Evolutionary conservation across 35 echinoderm and acorn worm genomes (phyloP).

Genomic region (Diadema setosum): DNA sequence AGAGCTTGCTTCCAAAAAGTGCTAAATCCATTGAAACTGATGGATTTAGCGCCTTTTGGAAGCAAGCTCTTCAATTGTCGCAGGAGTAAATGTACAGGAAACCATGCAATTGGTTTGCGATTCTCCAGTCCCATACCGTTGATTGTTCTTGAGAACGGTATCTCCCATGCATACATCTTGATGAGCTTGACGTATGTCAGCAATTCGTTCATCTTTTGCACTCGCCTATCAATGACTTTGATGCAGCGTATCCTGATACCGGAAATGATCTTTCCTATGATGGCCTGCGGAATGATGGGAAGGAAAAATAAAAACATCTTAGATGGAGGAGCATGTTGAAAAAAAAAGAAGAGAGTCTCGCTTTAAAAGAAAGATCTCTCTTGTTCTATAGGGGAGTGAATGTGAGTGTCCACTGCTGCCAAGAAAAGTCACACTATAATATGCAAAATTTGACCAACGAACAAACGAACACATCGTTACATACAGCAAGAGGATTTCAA

Average conservation of each 20-base stretch:
- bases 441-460: no score
- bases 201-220: constrained; percentile 86
- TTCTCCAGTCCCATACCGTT: constrained; percentile 33
- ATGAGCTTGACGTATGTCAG: constrained; percentile 75
- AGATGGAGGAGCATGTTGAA: background rate
- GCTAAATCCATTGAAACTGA: no score
- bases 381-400: no score
- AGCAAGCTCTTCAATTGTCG: no score
- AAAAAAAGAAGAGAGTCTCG: background rate
- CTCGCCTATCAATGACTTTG: constrained; percentile 54
- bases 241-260: constrained; percentile 47
- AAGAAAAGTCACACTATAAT: no score
- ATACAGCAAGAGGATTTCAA: no score
- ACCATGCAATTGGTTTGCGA: background rate
- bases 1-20: no score
- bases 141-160: constrained; percentile 74
- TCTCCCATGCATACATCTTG: constrained; percentile 96
- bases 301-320: background rate
- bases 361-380: background rate
- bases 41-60: no score
- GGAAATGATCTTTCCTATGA: constrained; percentile 46
- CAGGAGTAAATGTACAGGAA: background rate
- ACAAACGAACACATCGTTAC: no score
- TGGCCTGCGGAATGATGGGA: constrained; percentile 18
- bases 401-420: no score